Evolutionary conservation across 2,888 invertebrate species (phyloP).

Genomic region (Ramazzottius varieornatus): DNA sequence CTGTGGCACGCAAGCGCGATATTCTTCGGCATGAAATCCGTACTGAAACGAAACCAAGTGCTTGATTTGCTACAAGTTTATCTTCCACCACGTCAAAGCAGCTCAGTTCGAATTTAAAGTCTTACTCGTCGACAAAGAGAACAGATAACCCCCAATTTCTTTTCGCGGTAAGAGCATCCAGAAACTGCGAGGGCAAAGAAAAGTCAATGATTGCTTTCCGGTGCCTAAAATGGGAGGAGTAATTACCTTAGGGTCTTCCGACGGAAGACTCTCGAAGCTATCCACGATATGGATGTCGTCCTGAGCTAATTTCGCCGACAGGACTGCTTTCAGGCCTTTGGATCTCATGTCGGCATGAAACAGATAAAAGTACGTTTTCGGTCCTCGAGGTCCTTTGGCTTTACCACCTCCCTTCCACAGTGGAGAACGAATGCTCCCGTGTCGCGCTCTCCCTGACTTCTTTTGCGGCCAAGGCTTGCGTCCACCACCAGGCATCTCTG

Average conservation of each 20-base stretch:
- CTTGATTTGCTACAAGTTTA: not conserved
- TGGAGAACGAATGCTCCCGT: constrained; percentile 72
- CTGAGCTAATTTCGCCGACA: constrained; percentile 27
- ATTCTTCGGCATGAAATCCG: constrained; percentile 61
- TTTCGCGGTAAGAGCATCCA: constrained; percentile 48
- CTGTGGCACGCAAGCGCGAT: constrained; percentile 50
- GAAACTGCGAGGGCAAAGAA: constrained; percentile 26
- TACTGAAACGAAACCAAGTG: constrained; percentile 26
- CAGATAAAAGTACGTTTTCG: constrained; percentile 27
- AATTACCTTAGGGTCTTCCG: no score
- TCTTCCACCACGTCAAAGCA: no score
- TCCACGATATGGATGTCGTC: constrained; percentile 28
- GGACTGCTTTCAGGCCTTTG: constrained; percentile 22
- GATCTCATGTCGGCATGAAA: constrained; percentile 19
- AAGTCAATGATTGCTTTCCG: not conserved
- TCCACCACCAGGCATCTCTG: constrained; percentile 66
- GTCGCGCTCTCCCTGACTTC: constrained; percentile 60
- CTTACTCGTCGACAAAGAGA: constrained; percentile 67
- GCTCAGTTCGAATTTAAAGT: constrained; percentile 10
- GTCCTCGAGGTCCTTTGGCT: constrained; percentile 27
- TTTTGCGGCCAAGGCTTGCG: constrained; percentile 93
- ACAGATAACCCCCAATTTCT: constrained; percentile 90
- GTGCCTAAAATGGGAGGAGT: no score
- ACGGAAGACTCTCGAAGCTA: constrained; percentile 21
- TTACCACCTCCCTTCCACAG: constrained; percentile 33